These are phyloP conservation scores for Plecturocebus donacophilus DNA, from an alignment of 2,113 vertebrate species.

Conservation along the genomic window DNA sequence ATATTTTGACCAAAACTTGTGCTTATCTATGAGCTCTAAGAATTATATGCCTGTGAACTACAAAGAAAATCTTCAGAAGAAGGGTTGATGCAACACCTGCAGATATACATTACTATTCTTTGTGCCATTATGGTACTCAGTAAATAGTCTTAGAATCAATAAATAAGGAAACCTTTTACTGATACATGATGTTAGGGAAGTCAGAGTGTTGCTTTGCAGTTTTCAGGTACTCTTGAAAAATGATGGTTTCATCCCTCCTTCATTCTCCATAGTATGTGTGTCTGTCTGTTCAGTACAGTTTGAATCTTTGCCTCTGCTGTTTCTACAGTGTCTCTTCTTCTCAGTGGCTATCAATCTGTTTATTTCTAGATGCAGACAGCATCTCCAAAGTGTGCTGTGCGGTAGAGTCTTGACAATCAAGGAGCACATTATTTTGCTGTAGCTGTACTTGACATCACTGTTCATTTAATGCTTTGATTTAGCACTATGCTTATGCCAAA, in stretches of 20 bases:
- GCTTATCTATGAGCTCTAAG: background rate
- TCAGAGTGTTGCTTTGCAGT: background rate
- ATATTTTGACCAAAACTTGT: background rate
- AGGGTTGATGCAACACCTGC: background rate
- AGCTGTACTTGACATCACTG: background rate
- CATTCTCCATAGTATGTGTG: fast-evolving
- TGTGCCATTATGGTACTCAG: background rate
- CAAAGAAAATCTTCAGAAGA: slow-evolving; percentile 5
- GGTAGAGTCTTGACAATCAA: background rate
- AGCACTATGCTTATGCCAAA: background rate
- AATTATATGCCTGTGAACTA: background rate
- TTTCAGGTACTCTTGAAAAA: background rate
- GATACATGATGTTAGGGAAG: background rate
- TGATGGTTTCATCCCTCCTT: background rate
- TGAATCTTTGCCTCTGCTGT: background rate
- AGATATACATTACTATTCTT: background rate
- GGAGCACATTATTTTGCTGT: background rate
- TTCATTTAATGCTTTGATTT: slow-evolving; percentile 21
- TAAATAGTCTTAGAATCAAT: background rate
- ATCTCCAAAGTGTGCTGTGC: background rate
- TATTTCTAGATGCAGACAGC: background rate
- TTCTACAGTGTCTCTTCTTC: background rate
- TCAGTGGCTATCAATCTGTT: background rate
- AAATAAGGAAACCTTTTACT: background rate
- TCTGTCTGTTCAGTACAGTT: background rate